Evolutionary conservation across 2,888 invertebrate species (phyloP), one percentile per base, ranked within the genome.

Genomic region (Cheilosia grossa): DNA sequence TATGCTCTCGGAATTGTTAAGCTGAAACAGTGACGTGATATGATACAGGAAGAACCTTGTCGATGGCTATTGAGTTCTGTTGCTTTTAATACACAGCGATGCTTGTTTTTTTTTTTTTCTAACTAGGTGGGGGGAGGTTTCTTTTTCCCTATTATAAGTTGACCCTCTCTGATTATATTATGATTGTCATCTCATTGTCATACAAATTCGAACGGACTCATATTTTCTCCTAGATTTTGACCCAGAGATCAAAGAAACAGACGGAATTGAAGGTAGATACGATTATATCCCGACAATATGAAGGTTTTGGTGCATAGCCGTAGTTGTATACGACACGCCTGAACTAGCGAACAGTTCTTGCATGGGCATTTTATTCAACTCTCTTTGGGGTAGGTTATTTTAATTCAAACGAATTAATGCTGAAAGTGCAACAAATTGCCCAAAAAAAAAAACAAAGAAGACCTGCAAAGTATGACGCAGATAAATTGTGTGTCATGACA

Each of bases 1-100:
- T 9, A 17, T 9, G n/a, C 17, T 19, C 37, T 61, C 33, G 44
- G 40, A 61, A 63, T 53, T 61, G 53, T 61, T 66, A 74, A 74
- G 53, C 73, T 73, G 56, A 51, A 51, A 53, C 24, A 78, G 67
- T 42, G 80, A 72, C 33, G 73, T 67, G 30, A 69, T 61, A 66
- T 88, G 87, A 90, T 89, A 90, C 90, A 91, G 90, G 90, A 91
- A 91, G 90, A 91, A 91, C 90, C 90, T 91, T 91, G 90, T 89
- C 86, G 77, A 89, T 89, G 88, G 88, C 89, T 89, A 89, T 89
- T 89, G 88, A 83, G 63, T 82, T 82, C 80, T 74, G 72, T 66
- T 81, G 64, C 77, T 87, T 82, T 63, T 77, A 80, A 69, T 30
- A 59, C 77, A 58, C 69, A 54, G 66, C 61, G 69, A 63, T 61